Evolutionary conservation across 2,113 vertebrate genomes (phyloP), one percentile per base, ranked within the genome.

Genomic region (Cephalopterus ornatus): DNA sequence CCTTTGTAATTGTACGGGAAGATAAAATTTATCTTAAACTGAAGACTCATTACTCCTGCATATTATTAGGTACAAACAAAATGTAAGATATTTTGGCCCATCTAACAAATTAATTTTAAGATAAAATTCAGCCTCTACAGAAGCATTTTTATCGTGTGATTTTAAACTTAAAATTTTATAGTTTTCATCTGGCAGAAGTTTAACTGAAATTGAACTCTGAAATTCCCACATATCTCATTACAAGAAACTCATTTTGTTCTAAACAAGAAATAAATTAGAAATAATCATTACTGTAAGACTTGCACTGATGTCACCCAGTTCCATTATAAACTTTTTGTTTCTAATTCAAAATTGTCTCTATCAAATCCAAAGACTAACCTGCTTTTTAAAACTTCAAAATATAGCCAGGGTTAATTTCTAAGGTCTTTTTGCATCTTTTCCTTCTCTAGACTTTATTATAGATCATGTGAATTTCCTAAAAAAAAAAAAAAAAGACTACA

Each of bases 221-320:
- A 91, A 88, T 93, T 83, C 72, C 67, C 91, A 73, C 16, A 19
- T 61, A 82, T 20, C 68, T 91, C 79, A 63, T 92, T 83, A 73
- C 27, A 84, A 93, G 76, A 76, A 93, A 85, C 10, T 66, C 0
- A 86, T 85, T 95, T 91, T 86, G 8, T 73, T 49, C 75, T 84
- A 46, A 80, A 92, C 28, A 72, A 83, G 50, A 76, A 93, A 93
- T 68, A 80, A 93, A 81, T 66, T 74, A 79, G 80, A 72, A 85
- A 67, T 66, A 92, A 68, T 44, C 65, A 32, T 77, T 90, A 66
- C 32, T 66, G 2, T 49, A 90, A 72, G 37, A 30, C 50, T 89
- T 84, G 12, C 18, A 47, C 17, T 80, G 42, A 58, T 78, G 39
- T 87, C 41, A 87, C 42, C 9, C 33, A 52, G 32, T 50, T 77